Conservation (phyloP, 2,113 vertebrate genomes). For the Vulpes ferrilata region DNA sequence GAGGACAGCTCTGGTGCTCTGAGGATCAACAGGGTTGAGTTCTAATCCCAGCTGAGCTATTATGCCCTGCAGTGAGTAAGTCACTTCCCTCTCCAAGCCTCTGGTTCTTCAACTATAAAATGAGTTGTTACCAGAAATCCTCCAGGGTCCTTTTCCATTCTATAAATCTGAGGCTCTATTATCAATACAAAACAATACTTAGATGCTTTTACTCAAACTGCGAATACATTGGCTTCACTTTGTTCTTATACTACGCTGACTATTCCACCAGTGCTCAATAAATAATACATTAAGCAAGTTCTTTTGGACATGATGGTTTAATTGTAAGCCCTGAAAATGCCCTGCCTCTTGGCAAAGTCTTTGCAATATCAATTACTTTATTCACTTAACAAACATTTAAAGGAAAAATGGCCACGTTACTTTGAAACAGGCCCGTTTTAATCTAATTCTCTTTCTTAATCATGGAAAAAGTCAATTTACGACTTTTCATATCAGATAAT, state of each 20-base stretch:
- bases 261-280: constrained; percentile 68
- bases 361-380: constrained; percentile 79
- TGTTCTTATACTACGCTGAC: constrained; percentile 30
- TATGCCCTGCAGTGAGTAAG: neutral
- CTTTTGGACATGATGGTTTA: constrained; percentile 75
- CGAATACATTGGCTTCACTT: constrained; percentile 40
- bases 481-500: constrained; percentile 71
- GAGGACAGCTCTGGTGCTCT: neutral
- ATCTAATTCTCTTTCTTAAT: constrained; percentile 76
- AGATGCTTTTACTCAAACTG: constrained; percentile 64
- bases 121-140: constrained; percentile 23
- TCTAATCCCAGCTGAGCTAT: neutral
- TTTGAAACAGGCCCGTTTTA: constrained; percentile 69
- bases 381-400: constrained; percentile 75
- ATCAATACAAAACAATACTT: constrained; percentile 59
- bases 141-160: neutral
- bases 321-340: constrained; percentile 64
- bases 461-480: constrained; percentile 68
- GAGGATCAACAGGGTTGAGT: neutral
- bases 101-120: constrained; percentile 25
- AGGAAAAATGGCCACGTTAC: constrained; percentile 70
- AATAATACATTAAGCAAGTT: constrained; percentile 79
- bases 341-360: constrained; percentile 75
- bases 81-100: neutral
- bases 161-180: constrained; percentile 61